These are phyloP conservation scores for Archocentrus centrarchus DNA, from an alignment of 2,113 vertebrate genomes.

Conservation along the genomic window DNA sequence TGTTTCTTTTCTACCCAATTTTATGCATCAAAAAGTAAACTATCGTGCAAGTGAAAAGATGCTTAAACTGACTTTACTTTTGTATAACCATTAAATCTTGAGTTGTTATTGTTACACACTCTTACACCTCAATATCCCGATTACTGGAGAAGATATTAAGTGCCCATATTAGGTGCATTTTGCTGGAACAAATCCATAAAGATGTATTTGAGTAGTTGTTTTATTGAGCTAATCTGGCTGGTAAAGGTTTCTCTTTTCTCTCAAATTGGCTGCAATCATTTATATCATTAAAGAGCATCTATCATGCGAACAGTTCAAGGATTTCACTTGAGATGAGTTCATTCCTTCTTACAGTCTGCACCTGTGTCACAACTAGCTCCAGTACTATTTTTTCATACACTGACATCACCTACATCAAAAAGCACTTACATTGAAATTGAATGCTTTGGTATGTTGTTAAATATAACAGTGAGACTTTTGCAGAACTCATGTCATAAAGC, in stretches of 20 bases:
- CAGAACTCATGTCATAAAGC: not conserved
- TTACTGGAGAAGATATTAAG: not conserved
- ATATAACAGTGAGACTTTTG: constrained; percentile 20
- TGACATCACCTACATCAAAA: not conserved
- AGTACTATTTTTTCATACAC: not conserved
- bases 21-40: not conserved
- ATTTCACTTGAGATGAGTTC: not conserved
- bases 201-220: not conserved
- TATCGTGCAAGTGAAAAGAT: not conserved
- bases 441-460: not conserved
- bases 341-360: too few species aligned
- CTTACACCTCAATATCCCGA: not conserved
- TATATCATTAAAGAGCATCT: constrained; percentile 30
- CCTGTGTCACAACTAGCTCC: not conserved
- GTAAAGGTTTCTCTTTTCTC: constrained; percentile 26
- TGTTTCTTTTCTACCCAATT: not conserved
- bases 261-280: constrained; percentile 36
- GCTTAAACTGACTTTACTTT: not conserved
- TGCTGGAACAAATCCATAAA: not conserved
- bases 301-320: constrained; percentile 5
- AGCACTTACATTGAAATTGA: not conserved
- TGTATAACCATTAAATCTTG: not conserved
- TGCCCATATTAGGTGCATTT: not conserved
- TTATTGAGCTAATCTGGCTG: constrained; percentile 15
- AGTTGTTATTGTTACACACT: not conserved